Evolutionary conservation across 2,113 vertebrate genomes (phyloP), one percentile per base, ranked within the genome.

Genomic region (Nerophis ophidion): DNA sequence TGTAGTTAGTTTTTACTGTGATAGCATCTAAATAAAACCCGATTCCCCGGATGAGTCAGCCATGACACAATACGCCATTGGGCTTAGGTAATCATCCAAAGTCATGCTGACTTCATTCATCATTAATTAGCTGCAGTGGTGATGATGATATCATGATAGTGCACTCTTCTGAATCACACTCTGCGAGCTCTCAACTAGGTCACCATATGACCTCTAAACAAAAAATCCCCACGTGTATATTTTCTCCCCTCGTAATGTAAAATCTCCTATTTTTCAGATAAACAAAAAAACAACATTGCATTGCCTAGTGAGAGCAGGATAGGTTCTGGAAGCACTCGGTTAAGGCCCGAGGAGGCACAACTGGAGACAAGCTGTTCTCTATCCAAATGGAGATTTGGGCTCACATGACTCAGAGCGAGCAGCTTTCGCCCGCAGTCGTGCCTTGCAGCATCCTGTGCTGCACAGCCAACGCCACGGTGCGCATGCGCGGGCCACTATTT

Each of bases 291-390:
- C 5, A 50, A 50, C 17, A 19, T 44, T 9, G 10, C 12, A 12
- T 44, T 5, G 40, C 12, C 40, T 5, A 44, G 40, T 12, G 51
- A 35, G 53, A 42, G 53, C n/a, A 44, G 40, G 40, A 12, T 44
- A 11, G 60, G 65, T 66, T 78, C 72, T 70, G 65, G 70, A 70
- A 76, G 56, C 64, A 74, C 69, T 70, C 52, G 26, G 26, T 53
- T 55, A 47, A 63, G 61, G 72, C 80, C 74, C 75, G 8, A 68
- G 78, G 82, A 80, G 66, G 62, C 77, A 77, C 80, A 82, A 84
- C 75, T 81, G 81, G 77, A 87, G 71, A 77, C 81, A 86, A 84
- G 86, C 82, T 87, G 84, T 83, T 84, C 65, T 81, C 78, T 64
- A 66, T 86, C 83, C 74, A 84, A 87, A 84, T 71, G 74, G 57